A percentile compares a stretch with the other conserved stretches of the same genome.
Evolutionary conservation across 1,140 invertebrate genomes (phyloP).

Genomic region (Zaprionus gabonicus): DNA sequence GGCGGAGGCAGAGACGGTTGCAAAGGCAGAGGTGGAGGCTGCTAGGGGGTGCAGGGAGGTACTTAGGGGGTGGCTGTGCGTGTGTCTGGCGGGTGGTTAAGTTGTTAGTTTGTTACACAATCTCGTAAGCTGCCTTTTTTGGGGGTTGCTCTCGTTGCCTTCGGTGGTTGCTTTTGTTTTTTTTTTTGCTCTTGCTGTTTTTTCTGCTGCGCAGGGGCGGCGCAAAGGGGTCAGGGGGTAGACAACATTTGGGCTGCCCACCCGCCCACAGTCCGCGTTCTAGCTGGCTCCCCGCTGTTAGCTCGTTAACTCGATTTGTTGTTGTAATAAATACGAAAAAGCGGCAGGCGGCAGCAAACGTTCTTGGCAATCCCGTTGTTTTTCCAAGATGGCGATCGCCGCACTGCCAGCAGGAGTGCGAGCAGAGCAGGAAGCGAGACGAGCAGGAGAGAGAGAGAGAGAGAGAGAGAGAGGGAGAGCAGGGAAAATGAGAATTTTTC

Average conservation of each 20-base stretch:
- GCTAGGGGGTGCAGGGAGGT: neutral
- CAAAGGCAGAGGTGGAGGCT: neutral
- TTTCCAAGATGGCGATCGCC: constrained; percentile 71
- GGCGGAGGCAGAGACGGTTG: neutral
- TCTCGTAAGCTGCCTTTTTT: constrained; percentile 42
- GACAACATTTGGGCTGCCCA: constrained; percentile 21
- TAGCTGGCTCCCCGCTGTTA: constrained; percentile 63
- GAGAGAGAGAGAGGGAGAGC: constrained; percentile 1
- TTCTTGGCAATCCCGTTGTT: constrained; percentile 53
- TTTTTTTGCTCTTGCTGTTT: neutral
- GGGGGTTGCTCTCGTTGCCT: constrained; percentile 60
- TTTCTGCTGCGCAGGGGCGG: neutral
- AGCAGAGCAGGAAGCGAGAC: neutral
- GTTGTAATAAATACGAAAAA: constrained; percentile 75
- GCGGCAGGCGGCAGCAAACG: constrained; percentile 25
- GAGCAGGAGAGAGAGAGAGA: no score
- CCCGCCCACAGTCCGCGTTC: neutral
- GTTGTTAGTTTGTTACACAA: constrained; percentile 79
- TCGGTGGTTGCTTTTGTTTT: constrained; percentile 36
- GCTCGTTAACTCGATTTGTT: constrained; percentile 80
- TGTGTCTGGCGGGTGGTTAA: constrained; percentile 53
- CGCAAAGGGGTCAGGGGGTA: neutral
- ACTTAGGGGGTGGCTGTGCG: constrained; percentile 13
- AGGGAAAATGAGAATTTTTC: constrained; percentile 28
- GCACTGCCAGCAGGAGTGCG: neutral